phyloP scores from a whole-genome alignment of 2,797 vertebrate genomes.

The Microchirus variegatus region DNA sequence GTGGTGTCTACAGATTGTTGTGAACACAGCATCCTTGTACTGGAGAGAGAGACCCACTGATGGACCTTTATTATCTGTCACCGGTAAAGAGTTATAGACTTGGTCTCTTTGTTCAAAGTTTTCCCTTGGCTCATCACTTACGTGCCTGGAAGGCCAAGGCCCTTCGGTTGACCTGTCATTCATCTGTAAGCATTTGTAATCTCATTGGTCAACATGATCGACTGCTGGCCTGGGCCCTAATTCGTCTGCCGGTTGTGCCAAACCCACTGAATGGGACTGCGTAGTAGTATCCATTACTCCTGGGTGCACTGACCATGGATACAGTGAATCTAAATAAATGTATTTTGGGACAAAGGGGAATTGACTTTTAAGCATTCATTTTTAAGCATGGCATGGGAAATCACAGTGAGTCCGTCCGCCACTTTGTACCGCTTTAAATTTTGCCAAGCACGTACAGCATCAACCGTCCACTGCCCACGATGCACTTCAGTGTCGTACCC shows the following conservation, averaged over 20 bases:
- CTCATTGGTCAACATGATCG: slow-evolving; percentile 31
- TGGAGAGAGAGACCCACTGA: slow-evolving; percentile 30
- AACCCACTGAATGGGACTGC: slow-evolving; percentile 31
- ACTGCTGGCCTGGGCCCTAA: slow-evolving; percentile 13
- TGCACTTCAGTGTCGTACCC: neutral
- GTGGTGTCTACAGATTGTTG: neutral
- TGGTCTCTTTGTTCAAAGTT: slow-evolving; percentile 19
- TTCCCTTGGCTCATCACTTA: slow-evolving; percentile 37
- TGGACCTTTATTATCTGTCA: slow-evolving; percentile 44
- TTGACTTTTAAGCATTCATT: slow-evolving; percentile 9
- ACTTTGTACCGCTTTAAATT: no score
- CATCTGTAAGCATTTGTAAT: slow-evolving; percentile 37
- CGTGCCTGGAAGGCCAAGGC: slow-evolving; percentile 24
- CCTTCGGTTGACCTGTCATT: slow-evolving; percentile 30
- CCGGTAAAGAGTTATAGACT: slow-evolving; percentile 39
- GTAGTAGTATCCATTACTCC: slow-evolving; percentile 12
- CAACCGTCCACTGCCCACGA: neutral
- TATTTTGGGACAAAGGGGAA: slow-evolving; percentile 17
- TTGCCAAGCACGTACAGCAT: neutral
- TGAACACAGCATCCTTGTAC: slow-evolving; percentile 7
- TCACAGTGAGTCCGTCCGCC: neutral
- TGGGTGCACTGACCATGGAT: slow-evolving; percentile 36
- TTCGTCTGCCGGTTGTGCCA: slow-evolving; percentile 20
- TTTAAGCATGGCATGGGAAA: slow-evolving; percentile 2
- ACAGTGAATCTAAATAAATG: slow-evolving; percentile 38